Conservation (phyloP, 1,140 invertebrate species). For the Atta colombica region DNA sequence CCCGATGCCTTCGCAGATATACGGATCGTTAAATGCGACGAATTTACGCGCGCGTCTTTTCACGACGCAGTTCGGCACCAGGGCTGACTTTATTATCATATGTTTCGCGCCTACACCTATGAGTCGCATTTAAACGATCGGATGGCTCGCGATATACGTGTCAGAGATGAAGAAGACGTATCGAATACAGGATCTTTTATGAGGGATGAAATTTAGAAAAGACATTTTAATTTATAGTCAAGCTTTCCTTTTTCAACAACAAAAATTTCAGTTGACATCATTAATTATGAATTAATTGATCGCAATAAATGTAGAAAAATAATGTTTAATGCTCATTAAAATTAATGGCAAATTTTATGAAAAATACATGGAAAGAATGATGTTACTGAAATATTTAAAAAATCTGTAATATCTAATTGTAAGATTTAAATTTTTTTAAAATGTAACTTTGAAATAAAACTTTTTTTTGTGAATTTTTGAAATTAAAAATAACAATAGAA, state of each 20-base stretch:
- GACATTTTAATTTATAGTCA: not conserved
- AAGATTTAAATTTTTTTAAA: no score
- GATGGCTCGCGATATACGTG: not conserved
- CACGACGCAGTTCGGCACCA: slow-evolving; percentile 47
- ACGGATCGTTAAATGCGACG: slow-evolving; percentile 71
- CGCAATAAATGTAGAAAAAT: not conserved
- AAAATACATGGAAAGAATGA: not conserved
- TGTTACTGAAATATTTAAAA: no score
- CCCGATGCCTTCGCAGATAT: slow-evolving; percentile 67
- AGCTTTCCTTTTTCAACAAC: not conserved
- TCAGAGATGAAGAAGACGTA: not conserved
- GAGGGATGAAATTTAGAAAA: not conserved
- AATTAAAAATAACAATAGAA: no score
- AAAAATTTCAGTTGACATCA: not conserved
- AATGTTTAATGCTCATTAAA: not conserved
- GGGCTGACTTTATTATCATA: slow-evolving; percentile 61
- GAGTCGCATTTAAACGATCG: slow-evolving; percentile 8
- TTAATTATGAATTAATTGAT: not conserved
- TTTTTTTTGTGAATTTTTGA: no score
- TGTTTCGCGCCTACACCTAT: slow-evolving; percentile 59
- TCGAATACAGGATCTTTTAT: not conserved
- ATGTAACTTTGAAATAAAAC: no score
- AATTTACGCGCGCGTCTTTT: slow-evolving; percentile 68
- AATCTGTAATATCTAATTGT: no score
- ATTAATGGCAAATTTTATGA: not conserved